Base-by-base conservation (phyloP, 2,888 invertebrate species). In the Chloromyia formosa region DNA sequence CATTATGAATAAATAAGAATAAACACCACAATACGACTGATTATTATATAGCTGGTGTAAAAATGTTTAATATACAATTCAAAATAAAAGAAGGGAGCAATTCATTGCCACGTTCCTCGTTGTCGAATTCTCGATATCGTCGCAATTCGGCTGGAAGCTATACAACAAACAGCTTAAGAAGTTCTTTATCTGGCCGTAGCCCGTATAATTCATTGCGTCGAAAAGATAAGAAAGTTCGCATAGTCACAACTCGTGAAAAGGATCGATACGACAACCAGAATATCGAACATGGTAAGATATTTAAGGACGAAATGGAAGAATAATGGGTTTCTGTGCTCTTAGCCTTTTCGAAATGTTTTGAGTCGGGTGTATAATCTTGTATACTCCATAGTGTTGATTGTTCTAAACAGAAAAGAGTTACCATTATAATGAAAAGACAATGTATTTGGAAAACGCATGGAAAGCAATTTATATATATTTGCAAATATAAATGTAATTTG, bases 41-140 rank as follows among this genome's bases (percentile, higher is more conserved):
- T 2, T 2, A 35, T 35, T 35, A 2, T 64, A n/a, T 62, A 62
- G 35, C 35, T 62, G 62, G 16, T 16, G 40, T 40, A 35, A 78
- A 79, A 76, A 86, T 86, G 86, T 86, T 86, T 79, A 86, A 83
- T 81, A 82, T 86, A 73, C 86, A 86, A 81, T 81, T 86, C 77
- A 86, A 86, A 85, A 84, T 86, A 75, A 86, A 85, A 79, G 86
- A 86, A 78, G 85, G 83, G 76, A 82, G 81, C 78, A 84, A 84
- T 71, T 78, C 78, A 20, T 79, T 85, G 78, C 85, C 85, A 54
- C 83, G 85, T 54, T 82, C 80, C 2, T 45, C 68, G 18, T 53
- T 54, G 10, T 0, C 58, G 22, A 66, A 66, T 56, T 71, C 71
- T 45, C 71, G 71, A 40, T 58, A 58, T 58, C 71, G 71, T 18